These are phyloP conservation scores for Clavelina lepadiformis DNA, from an alignment of 23 tunicate genomes.

Conservation along the genomic window DNA sequence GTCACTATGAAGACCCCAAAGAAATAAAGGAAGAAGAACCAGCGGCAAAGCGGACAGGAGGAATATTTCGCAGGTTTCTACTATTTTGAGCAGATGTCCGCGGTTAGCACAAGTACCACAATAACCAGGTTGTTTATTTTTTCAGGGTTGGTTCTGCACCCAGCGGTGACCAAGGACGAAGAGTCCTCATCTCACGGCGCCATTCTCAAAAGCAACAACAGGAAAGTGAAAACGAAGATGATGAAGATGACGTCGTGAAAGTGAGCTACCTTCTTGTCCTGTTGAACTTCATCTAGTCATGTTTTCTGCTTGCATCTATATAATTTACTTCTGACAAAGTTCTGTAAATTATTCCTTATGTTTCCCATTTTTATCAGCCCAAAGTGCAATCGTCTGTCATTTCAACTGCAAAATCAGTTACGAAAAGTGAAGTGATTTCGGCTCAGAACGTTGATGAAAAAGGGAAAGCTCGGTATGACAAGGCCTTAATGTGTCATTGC, in stretches of 20 bases:
- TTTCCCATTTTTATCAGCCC: slow-evolving; percentile 49
- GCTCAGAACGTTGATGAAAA: slow-evolving; percentile 94
- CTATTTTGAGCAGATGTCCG: not conserved
- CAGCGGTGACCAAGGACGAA: not conserved
- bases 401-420: slow-evolving; percentile 67
- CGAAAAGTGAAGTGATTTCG: slow-evolving; percentile 53
- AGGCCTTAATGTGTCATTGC: not conserved
- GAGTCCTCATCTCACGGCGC: slow-evolving; percentile 1
- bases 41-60: slow-evolving; percentile 54
- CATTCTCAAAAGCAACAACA: slow-evolving; percentile 20
- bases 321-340: no score
- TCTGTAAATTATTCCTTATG: no score
- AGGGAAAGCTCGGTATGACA: slow-evolving; percentile 80
- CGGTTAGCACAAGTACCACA: not conserved
- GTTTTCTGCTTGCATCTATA: no score
- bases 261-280: no score
- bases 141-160: slow-evolving; percentile 28
- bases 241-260: slow-evolving; percentile 10
- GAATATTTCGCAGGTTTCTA: slow-evolving; percentile 45
- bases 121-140: not conserved
- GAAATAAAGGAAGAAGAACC: slow-evolving; percentile 16
- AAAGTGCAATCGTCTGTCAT: slow-evolving; percentile 90
- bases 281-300: no score
- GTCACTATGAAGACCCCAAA: not conserved
- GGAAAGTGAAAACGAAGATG: slow-evolving; percentile 46